Evolutionary conservation across 2,888 invertebrate species (phyloP).

Genomic region (Acleris literana): DNA sequence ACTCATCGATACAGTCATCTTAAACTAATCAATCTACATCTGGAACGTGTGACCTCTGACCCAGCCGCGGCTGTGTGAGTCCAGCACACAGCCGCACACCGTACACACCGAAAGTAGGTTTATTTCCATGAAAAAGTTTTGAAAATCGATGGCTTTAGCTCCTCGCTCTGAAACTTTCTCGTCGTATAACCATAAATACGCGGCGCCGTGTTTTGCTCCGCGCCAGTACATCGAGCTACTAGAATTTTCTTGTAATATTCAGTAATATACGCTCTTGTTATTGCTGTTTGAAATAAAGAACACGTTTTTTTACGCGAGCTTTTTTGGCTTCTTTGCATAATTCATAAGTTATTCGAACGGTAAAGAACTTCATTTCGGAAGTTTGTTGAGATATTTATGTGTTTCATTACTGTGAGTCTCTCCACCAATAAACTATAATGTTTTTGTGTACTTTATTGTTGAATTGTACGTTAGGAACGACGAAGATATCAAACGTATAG

Average conservation of each 20-base stretch:
- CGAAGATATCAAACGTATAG: too few relatives aligned
- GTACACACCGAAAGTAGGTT: slow-evolving; percentile 82
- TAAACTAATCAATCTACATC: slow-evolving; percentile 41
- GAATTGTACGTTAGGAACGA: too few relatives aligned
- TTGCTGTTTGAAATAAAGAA: slow-evolving; percentile 45
- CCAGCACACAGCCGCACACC: slow-evolving; percentile 61
- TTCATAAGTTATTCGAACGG: slow-evolving; percentile 19
- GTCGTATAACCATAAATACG: slow-evolving; percentile 82
- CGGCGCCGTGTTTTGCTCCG: slow-evolving; percentile 73
- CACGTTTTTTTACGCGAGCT: slow-evolving; percentile 33
- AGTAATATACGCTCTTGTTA: slow-evolving; percentile 53
- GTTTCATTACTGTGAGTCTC: neutral
- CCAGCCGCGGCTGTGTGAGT: slow-evolving; percentile 51
- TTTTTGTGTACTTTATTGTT: too few relatives aligned
- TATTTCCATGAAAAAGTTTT: slow-evolving; percentile 85
- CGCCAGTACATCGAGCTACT: slow-evolving; percentile 54
- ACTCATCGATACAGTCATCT: slow-evolving; percentile 25
- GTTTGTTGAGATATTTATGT: slow-evolving; percentile 3
- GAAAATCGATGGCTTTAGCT: slow-evolving; percentile 84
- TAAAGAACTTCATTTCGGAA: slow-evolving; percentile 1
- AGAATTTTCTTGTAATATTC: slow-evolving; percentile 65
- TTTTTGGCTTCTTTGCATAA: slow-evolving; percentile 25
- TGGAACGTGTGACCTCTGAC: slow-evolving; percentile 70
- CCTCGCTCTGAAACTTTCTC: slow-evolving; percentile 81
- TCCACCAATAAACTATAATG: too few relatives aligned